Evolutionary conservation across 2,888 invertebrate genomes (phyloP).

Genomic region (Eulithis prunata): DNA sequence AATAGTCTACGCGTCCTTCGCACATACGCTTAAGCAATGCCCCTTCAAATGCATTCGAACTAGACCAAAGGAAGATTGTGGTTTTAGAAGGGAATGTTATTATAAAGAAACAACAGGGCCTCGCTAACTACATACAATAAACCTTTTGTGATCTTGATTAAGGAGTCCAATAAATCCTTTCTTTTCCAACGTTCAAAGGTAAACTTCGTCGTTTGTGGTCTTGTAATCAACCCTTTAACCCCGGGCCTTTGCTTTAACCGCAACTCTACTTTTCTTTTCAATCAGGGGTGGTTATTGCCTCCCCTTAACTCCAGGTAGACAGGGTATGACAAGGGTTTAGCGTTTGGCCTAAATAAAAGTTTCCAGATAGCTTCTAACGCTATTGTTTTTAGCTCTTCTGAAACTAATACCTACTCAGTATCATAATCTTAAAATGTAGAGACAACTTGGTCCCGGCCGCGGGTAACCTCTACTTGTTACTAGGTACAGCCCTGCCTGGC

Average conservation of each 20-base stretch:
- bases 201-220: not conserved
- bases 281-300: conserved; percentile 15
- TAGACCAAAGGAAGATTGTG: not conserved
- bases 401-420: no score
- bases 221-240: conserved; percentile 8
- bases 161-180: not conserved
- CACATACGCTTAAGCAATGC: conserved; percentile 5
- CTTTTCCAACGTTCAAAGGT: not conserved
- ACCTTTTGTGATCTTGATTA: no score
- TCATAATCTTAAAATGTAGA: no score
- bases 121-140: no score
- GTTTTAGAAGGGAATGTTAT: not conserved
- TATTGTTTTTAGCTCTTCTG: no score
- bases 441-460: not conserved
- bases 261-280: conserved; percentile 14
- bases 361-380: no score
- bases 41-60: conserved; percentile 11
- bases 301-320: not conserved
- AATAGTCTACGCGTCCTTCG: conserved; percentile 9
- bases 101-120: no score
- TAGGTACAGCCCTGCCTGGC: not conserved
- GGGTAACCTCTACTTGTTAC: not conserved
- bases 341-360: no score
- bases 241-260: conserved; percentile 2
- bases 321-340: no score